These are phyloP conservation scores for Rousettus leschenaultii DNA, from an alignment of 2,113 vertebrate species.

Conservation along the genomic window DNA sequence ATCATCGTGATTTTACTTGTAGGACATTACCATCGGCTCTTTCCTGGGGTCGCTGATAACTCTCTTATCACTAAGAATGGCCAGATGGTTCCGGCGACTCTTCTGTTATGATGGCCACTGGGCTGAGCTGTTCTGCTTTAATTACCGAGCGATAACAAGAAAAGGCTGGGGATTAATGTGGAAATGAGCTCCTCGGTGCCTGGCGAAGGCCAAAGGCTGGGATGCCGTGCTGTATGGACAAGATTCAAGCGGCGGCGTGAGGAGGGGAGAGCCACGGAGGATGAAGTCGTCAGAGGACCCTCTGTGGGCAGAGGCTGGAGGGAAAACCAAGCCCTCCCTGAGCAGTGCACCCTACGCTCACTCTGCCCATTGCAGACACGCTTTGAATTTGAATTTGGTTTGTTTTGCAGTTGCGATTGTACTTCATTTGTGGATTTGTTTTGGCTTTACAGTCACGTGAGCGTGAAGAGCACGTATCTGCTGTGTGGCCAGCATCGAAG, in stretches of 20 bases:
- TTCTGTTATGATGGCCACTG: neutral
- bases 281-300: neutral
- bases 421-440: neutral
- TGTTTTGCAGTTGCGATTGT: neutral
- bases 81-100: neutral
- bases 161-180: neutral
- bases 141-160: neutral
- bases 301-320: rapidly evolving
- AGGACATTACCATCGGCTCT: neutral
- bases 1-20: neutral
- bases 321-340: neutral
- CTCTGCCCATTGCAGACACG: no score
- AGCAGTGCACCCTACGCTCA: neutral
- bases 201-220: neutral
- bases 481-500: neutral
- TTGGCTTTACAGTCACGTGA: neutral
- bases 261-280: neutral
- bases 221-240: rapidly evolving
- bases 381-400: neutral
- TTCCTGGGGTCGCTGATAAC: neutral
- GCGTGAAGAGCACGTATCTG: neutral
- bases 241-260: neutral
- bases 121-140: neutral
- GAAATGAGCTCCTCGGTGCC: neutral
- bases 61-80: neutral